Conservation (phyloP, 2,113 vertebrate genomes). For the Atractosteus spatula region DNA sequence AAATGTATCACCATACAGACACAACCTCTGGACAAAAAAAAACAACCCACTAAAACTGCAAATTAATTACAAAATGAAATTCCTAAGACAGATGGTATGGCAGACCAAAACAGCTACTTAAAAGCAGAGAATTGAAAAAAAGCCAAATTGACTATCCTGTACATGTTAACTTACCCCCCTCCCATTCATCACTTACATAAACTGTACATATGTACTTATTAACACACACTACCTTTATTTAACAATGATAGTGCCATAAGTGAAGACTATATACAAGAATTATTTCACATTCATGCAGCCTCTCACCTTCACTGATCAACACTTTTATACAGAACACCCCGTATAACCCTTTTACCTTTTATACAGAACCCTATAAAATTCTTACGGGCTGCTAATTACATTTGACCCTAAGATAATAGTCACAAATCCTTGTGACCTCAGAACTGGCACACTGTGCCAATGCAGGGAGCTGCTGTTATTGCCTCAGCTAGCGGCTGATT, state of each 20-base stretch:
- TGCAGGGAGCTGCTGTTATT: no score
- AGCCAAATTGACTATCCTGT: slow-evolving; percentile 26
- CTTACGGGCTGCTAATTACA: no score
- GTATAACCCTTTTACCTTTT: no score
- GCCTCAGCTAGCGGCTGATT: no score
- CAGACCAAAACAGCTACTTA: neutral
- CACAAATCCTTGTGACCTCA: no score
- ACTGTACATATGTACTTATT: slow-evolving; percentile 43
- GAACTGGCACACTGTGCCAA: no score
- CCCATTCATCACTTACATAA: slow-evolving; percentile 25
- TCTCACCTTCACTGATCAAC: neutral
- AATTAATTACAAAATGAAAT: slow-evolving; percentile 31
- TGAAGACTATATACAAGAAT: slow-evolving; percentile 45
- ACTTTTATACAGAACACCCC: neutral
- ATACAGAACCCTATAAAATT: no score
- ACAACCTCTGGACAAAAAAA: slow-evolving; percentile 34
- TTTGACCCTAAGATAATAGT: no score
- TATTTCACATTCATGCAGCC: slow-evolving; percentile 24
- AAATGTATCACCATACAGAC: slow-evolving; percentile 44
- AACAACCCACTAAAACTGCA: slow-evolving; percentile 35
- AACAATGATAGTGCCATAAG: slow-evolving; percentile 25
- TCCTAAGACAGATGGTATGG: slow-evolving; percentile 4
- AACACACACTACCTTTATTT: slow-evolving; percentile 27
- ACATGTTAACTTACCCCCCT: slow-evolving; percentile 20
- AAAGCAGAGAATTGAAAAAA: slow-evolving; percentile 29